phyloP scores from a whole-genome alignment of 2,888 invertebrate genomes.

The Leptopilina syphax region DNA sequence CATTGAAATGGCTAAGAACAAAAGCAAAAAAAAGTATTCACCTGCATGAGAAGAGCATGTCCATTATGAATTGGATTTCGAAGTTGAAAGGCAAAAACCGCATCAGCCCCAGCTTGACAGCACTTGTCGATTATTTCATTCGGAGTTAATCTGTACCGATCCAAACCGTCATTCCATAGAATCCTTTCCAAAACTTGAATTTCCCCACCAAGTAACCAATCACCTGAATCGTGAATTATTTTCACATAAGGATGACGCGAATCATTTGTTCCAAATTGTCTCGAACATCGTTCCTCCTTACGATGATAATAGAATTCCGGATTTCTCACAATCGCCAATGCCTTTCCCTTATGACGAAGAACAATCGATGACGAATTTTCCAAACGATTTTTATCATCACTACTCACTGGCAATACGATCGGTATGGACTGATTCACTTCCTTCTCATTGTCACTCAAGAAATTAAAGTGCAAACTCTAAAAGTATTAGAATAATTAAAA shows the following conservation, averaged over 20 bases:
- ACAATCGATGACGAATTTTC: conserved; percentile 82
- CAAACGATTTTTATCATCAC: conserved; percentile 85
- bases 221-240: conserved; percentile 94
- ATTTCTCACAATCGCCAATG: conserved; percentile 86
- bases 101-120: conserved; percentile 90
- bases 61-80: conserved; percentile 99
- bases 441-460: conserved; percentile 84
- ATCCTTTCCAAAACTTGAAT: conserved; percentile 93
- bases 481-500: conserved; percentile 45
- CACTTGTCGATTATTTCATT: conserved; percentile 90
- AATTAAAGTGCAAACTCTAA: conserved; percentile 92
- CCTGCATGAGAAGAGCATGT: conserved; percentile 96
- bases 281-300: conserved; percentile 93
- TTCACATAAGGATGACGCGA: conserved; percentile 92
- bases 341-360: conserved; percentile 81
- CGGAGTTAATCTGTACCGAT: conserved; percentile 94
- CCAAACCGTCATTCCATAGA: conserved; percentile 95
- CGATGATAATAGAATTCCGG: conserved; percentile 96
- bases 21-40: conserved; percentile 47
- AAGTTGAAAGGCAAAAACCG: conserved; percentile 96
- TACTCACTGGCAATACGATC: conserved; percentile 89
- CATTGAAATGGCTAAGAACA: too few relatives aligned
- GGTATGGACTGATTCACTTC: conserved; percentile 94
- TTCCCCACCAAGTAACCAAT: conserved; percentile 96
- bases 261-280: conserved; percentile 94